Base-by-base conservation (phyloP, 2,797 vertebrate genomes). In the Antennarius maculatus region DNA sequence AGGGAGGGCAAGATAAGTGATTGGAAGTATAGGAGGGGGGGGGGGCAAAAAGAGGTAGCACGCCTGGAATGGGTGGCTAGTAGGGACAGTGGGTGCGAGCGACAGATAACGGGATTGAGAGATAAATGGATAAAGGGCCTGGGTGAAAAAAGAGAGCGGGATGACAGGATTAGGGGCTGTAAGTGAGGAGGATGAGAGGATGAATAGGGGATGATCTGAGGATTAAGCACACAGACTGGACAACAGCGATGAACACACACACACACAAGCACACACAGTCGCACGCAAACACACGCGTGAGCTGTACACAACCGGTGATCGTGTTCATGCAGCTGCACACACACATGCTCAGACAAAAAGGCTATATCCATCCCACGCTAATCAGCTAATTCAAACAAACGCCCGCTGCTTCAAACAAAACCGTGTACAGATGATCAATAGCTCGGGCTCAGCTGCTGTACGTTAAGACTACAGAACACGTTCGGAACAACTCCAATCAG, bases 121-220 rank as follows among this genome's bases (percentile, higher is more conserved):
- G 87, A 88, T 91, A 90, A 92, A 88, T 75, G 88, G 88, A 89
- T 90, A 86, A 92, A 86, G 78, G 65, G 73, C 69, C 48, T 76
- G 70, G 75, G 69, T 66, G 71, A 60, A 80, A 80, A 87, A 79
- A 82, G 74, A 81, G 82, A n/a, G 31, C 66, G 74, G 84, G 83
- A 89, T 91, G 91, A 90, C 85, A 56, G 86, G 91, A 93, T 93
- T 91, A 92, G 81, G 31, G 66, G 76, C 84, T 90, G 85, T 91
- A 91, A 91, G 87, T 89, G 91, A 90, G 82, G 75, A 91, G 91
- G 89, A 91, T 89, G 88, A 91, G 89, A 79, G 92, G 86, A 92
- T 91, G 91, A 92, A 92, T 89, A 66, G 86, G 71, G 88, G 90
- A 92, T 92, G 88, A 93, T 91, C 89, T 85, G 65, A 68, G 90